A percentile compares a stretch with the other conserved stretches of the same genome.
Evolutionary conservation across 2,797 vertebrate species (phyloP).

Genomic region (Tinamus major): DNA sequence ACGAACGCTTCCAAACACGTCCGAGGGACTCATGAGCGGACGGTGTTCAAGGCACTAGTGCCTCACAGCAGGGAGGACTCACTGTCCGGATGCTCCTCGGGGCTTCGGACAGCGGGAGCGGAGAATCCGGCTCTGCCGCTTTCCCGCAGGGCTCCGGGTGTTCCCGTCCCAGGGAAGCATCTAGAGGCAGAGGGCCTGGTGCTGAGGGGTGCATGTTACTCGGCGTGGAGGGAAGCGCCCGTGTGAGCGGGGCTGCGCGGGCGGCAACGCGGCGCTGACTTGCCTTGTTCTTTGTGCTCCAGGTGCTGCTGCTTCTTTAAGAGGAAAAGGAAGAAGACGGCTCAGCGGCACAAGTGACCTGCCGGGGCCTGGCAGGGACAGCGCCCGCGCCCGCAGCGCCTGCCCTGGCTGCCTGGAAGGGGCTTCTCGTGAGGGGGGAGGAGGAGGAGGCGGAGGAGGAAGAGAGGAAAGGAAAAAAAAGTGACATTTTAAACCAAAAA

Average conservation of each 20-base stretch:
- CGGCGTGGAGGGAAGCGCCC: neutral
- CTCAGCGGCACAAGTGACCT: constrained; percentile 96
- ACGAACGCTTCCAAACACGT: neutral
- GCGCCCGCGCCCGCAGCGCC: constrained; percentile 77
- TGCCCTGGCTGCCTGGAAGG: constrained; percentile 80
- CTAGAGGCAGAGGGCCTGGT: rapidly evolving
- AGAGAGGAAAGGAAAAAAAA: constrained; percentile 59
- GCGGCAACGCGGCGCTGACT: neutral
- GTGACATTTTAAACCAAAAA: constrained; percentile 84
- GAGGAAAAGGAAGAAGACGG: constrained; percentile 99
- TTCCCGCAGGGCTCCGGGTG: neutral
- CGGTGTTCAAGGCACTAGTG: rapidly evolving
- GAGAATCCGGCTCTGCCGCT: neutral
- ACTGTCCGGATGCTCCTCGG: rapidly evolving
- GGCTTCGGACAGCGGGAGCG: neutral
- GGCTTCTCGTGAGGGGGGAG: constrained; percentile 75
- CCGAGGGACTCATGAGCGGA: neutral
- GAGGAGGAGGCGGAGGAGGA: constrained; percentile 56
- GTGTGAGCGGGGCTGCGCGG: neutral
- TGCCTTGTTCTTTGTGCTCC: constrained; percentile 72
- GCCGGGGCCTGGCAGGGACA: constrained; percentile 76
- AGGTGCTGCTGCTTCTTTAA: constrained; percentile 99
- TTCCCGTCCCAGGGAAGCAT: neutral
- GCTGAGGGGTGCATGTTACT: neutral
- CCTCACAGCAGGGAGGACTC: neutral